A percentile compares a stretch with the other conserved stretches of the same genome.
These are phyloP conservation scores for Rhabdornis inornatus DNA, from an alignment of 2,113 vertebrate genomes.

Conservation along the genomic window DNA sequence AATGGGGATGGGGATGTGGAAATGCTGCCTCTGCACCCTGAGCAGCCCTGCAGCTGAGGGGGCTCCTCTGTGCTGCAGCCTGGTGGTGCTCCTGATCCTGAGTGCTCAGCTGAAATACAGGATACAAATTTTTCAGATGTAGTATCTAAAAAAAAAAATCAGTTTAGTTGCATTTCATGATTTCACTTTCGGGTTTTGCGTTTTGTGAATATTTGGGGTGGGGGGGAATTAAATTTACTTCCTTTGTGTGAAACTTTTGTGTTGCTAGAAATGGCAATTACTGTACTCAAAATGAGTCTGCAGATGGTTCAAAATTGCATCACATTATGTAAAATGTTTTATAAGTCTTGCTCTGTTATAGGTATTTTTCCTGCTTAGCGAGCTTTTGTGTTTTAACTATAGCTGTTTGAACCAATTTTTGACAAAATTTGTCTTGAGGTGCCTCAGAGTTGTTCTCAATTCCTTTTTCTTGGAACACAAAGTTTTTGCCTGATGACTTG, in stretches of 20 bases:
- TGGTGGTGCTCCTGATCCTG: accelerated
- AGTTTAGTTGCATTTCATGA: neutral
- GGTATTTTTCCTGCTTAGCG: neutral
- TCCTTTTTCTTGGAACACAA: neutral
- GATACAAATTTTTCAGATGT: neutral
- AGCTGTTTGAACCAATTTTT: neutral
- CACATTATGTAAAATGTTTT: neutral
- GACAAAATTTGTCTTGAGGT: neutral
- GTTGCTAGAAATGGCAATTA: neutral
- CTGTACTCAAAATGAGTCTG: neutral
- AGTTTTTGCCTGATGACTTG: neutral
- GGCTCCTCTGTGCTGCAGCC: neutral
- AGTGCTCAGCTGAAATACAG: neutral
- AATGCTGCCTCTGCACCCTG: neutral
- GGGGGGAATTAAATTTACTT: neutral
- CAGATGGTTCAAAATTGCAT: neutral
- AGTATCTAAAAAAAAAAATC: too few species aligned
- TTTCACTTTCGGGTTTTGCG: neutral
- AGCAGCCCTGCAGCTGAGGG: neutral
- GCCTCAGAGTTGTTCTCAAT: neutral
- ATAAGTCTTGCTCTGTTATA: neutral
- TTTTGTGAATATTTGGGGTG: neutral
- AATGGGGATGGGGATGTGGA: too few species aligned
- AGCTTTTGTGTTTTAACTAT: neutral
- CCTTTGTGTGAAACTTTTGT: neutral